Conservation (phyloP, 2,888 invertebrate genomes). For the Fragum whitleyi region DNA sequence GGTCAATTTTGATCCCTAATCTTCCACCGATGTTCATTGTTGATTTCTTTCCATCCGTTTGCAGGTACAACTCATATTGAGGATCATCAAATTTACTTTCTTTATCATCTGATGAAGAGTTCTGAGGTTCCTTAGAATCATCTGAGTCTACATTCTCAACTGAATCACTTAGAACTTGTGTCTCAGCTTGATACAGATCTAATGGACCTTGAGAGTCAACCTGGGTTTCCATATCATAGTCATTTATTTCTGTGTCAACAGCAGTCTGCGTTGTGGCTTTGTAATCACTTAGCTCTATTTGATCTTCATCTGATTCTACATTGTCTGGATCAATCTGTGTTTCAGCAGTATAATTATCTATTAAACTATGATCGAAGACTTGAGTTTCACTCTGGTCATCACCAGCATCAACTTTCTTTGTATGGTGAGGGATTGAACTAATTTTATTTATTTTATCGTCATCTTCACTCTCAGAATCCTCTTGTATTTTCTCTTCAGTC, state of each 20-base stretch:
- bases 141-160: not conserved
- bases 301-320: not conserved
- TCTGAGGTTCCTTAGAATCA: not conserved
- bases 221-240: not conserved
- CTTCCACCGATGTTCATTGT: not conserved
- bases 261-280: not conserved
- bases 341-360: not conserved
- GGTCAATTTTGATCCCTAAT: conserved; percentile 16
- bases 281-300: not conserved
- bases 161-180: conserved; percentile 3
- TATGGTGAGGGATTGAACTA: not conserved
- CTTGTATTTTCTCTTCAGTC: not conserved
- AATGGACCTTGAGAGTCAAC: not conserved
- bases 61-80: conserved; percentile 4
- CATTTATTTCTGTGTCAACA: not conserved
- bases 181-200: not conserved
- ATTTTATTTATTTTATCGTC: not conserved
- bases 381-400: not conserved
- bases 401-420: not conserved
- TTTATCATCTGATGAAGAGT: not conserved
- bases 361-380: not conserved
- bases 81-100: not conserved
- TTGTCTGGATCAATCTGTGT: not conserved
- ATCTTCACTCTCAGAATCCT: not conserved
- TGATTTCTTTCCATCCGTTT: not conserved